phyloP scores from a whole-genome alignment of 2,797 vertebrate species.

The Tangara arthus region DNA sequence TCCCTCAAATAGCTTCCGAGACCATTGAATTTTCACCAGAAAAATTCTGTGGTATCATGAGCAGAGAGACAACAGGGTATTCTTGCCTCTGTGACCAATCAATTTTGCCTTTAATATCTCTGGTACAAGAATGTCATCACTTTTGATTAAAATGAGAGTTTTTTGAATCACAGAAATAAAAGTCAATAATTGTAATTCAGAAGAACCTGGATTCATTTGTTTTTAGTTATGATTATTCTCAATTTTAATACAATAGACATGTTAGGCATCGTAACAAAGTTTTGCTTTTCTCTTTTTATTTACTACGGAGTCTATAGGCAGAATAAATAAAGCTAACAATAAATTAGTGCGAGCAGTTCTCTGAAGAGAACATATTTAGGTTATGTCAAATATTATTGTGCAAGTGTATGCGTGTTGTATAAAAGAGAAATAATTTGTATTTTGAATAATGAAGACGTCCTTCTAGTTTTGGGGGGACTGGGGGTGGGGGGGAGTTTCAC shows the following conservation, averaged over 20 bases:
- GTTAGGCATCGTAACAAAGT: neutral
- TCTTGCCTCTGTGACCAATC: neutral
- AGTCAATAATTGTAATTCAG: neutral
- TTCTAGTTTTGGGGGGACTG: neutral
- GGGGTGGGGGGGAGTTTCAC: rapidly evolving
- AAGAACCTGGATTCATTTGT: neutral
- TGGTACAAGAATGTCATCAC: neutral
- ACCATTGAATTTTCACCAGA: neutral
- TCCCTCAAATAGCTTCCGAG: neutral
- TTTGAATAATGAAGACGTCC: neutral
- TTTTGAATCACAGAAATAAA: neutral
- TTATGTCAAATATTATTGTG: neutral
- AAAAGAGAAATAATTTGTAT: neutral
- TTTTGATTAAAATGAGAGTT: neutral
- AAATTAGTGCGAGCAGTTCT: neutral
- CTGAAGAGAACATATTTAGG: neutral
- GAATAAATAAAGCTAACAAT: neutral
- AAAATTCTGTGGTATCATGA: neutral
- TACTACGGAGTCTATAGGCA: neutral
- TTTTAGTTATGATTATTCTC: neutral
- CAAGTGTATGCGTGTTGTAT: neutral
- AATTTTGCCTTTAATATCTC: neutral
- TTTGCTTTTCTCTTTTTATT: neutral
- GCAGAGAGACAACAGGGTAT: neutral
- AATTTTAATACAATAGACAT: neutral